These are phyloP conservation scores for Sebastiscus albofasciatus DNA, from an alignment of 2,797 vertebrate genomes.

Conservation along the genomic window DNA sequence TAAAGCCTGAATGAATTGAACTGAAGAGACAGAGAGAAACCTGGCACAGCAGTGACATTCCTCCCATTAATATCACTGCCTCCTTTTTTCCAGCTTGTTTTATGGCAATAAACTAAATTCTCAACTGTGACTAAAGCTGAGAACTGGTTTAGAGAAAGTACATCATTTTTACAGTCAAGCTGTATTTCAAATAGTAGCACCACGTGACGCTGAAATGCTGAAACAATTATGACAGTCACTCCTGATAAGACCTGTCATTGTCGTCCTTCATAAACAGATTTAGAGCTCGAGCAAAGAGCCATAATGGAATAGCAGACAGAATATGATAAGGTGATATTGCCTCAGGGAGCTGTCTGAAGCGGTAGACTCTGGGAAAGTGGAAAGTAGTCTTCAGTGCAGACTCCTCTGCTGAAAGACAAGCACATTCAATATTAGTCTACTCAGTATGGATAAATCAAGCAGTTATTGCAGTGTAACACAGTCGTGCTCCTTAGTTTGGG, in stretches of 20 bases:
- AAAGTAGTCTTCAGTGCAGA: conserved; percentile 12
- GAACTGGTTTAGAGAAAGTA: conserved; percentile 27
- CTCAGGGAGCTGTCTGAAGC: conserved; percentile 44
- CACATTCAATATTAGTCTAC: conserved; percentile 32
- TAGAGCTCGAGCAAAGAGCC: conserved; percentile 34
- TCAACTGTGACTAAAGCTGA: conserved; percentile 20
- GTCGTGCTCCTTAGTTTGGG: neutral
- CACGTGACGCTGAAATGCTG: conserved; percentile 10
- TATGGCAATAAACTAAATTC: conserved; percentile 2
- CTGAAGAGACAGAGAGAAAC: neutral
- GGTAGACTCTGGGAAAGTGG: conserved; percentile 24
- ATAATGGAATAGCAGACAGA: conserved; percentile 50
- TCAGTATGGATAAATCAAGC: conserved; percentile 30
- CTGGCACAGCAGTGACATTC: neutral
- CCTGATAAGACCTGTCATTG: conserved; percentile 52
- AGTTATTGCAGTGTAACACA: conserved; percentile 12
- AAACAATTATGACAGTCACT: conserved; percentile 53
- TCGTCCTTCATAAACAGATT: conserved; percentile 59
- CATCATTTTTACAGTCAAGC: conserved; percentile 29
- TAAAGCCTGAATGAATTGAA: neutral
- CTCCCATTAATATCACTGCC: neutral
- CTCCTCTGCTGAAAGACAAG: conserved; percentile 29
- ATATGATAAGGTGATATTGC: conserved; percentile 55
- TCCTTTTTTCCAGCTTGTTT: neutral
- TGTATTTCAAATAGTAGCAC: conserved; percentile 20